Evolutionary conservation across 1,140 invertebrate species (phyloP).

Genomic region (Trinorchestia longiramus): DNA sequence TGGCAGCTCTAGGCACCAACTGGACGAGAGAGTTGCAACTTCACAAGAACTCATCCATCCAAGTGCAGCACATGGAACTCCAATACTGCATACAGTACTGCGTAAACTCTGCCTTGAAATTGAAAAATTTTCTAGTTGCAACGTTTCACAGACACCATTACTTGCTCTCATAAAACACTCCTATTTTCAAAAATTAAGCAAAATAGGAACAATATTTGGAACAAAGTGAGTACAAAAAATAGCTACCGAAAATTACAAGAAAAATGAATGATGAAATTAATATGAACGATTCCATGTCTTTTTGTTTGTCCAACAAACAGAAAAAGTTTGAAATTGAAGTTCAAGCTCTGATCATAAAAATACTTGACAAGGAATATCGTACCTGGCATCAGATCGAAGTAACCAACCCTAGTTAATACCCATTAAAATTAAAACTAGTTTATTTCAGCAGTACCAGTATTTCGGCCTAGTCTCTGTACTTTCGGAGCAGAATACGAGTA

Average conservation of each 20-base stretch:
- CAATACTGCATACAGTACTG: neutral
- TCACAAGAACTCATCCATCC: neutral
- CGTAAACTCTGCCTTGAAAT: neutral
- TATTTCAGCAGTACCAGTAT: neutral
- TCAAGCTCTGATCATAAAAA: neutral
- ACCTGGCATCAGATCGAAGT: neutral
- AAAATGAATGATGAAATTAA: too few relatives aligned
- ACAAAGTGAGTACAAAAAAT: neutral
- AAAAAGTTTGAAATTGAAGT: neutral
- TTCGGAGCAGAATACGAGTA: too few relatives aligned
- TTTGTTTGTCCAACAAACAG: neutral
- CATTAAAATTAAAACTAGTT: too few relatives aligned
- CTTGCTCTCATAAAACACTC: neutral
- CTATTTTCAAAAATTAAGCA: neutral
- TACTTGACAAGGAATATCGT: neutral
- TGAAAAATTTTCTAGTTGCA: neutral
- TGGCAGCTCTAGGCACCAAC: neutral
- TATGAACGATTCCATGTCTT: neutral
- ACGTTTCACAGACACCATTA: neutral
- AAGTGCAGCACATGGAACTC: neutral
- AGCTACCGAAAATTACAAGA: neutral
- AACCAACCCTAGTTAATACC: too few relatives aligned
- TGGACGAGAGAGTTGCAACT: neutral
- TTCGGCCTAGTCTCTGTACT: too few relatives aligned
- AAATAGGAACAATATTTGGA: neutral